Percentiles rank a stretch among this genome's conserved stretches.
Evolutionary conservation across 23 tunicate species (phyloP).

Genomic region (Oikopleura vanhoeffeni): DNA sequence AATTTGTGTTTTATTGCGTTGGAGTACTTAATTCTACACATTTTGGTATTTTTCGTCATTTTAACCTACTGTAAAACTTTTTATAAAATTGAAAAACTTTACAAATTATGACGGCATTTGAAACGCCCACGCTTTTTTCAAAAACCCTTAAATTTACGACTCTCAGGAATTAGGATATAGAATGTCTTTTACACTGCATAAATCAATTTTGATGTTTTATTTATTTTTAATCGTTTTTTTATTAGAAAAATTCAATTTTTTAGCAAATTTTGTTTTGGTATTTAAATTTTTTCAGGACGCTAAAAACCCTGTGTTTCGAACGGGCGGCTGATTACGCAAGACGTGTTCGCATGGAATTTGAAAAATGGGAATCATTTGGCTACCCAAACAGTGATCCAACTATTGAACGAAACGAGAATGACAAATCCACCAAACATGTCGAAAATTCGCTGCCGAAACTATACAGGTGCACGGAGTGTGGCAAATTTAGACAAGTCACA

Average conservation of each 20-base stretch:
- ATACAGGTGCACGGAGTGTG: slow-evolving; percentile 8
- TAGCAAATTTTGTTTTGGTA: no score
- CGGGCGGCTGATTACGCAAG: background rate
- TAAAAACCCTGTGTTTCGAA: background rate
- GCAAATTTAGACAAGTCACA: background rate
- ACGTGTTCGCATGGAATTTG: background rate
- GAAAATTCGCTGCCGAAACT: background rate
- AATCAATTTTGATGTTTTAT: background rate
- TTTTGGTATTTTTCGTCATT: no score
- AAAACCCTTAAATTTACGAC: no score
- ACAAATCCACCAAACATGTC: background rate
- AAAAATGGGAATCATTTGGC: background rate
- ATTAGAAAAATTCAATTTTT: background rate
- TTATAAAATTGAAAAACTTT: no score
- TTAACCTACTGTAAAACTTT: no score
- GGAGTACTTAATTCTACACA: no score
- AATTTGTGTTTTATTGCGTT: no score
- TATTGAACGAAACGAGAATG: background rate
- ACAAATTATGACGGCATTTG: no score
- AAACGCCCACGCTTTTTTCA: no score
- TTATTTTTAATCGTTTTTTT: background rate
- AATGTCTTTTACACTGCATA: no score
- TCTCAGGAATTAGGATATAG: no score
- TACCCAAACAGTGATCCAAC: background rate
- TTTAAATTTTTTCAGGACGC: slow-evolving; percentile 14